These are phyloP conservation scores for Druon quercuslanigerum DNA, from an alignment of 1,140 invertebrate genomes.

Conservation along the genomic window DNA sequence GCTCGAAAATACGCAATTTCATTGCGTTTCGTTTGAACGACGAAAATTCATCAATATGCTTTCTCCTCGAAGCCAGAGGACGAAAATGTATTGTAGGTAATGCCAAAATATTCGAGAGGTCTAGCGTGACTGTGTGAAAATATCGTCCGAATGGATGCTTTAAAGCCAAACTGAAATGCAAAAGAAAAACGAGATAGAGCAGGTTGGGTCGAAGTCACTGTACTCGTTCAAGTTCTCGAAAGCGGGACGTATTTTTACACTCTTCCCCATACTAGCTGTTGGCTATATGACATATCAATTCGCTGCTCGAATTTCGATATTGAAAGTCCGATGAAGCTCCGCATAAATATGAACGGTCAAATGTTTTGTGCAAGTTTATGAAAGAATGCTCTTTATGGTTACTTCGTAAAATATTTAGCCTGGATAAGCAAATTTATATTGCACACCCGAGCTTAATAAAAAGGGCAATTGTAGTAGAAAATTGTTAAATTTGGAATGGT, in stretches of 20 bases:
- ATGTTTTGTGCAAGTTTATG: background rate
- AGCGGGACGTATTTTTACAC: conserved; percentile 14
- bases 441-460: too few relatives aligned
- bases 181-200: conserved; percentile 21
- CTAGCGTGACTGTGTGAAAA: background rate
- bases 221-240: conserved; percentile 16
- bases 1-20: too few relatives aligned
- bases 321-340: background rate
- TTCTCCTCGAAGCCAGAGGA: conserved; percentile 8
- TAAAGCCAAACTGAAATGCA: background rate
- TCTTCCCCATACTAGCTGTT: background rate
- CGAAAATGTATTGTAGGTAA: background rate
- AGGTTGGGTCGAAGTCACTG: background rate
- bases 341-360: background rate
- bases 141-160: conserved; percentile 2
- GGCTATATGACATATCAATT: conserved; percentile 8
- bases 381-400: too few relatives aligned
- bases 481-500: too few relatives aligned
- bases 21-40: too few relatives aligned
- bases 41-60: background rate
- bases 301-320: conserved; percentile 10
- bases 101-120: conserved; percentile 3
- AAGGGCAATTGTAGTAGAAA: too few relatives aligned
- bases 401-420: too few relatives aligned
- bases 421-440: too few relatives aligned